phyloP scores from a whole-genome alignment of 2,797 vertebrate genomes.

The Lepidocolaptes lacrymiger region DNA sequence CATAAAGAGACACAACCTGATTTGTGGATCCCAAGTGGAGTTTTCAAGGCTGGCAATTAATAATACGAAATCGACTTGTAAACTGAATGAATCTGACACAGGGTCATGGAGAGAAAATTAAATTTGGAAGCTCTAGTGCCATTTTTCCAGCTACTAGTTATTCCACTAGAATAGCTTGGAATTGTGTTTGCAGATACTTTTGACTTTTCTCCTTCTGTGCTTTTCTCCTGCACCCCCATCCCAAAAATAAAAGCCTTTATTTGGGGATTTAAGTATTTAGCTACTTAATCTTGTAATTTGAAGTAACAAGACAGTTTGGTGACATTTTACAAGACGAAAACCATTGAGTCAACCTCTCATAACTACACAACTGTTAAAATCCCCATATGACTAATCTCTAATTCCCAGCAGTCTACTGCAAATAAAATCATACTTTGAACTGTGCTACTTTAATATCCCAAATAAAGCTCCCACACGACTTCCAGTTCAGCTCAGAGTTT shows the following conservation, averaged over 20 bases:
- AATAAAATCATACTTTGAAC: constrained; percentile 70
- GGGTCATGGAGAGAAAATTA: constrained; percentile 65
- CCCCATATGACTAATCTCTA: constrained; percentile 68
- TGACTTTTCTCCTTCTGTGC: neutral
- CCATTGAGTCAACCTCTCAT: constrained; percentile 64
- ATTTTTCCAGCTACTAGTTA: constrained; percentile 43
- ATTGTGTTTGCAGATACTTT: constrained; percentile 5
- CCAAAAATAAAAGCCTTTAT: neutral
- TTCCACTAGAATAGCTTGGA: neutral
- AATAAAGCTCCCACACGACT: constrained; percentile 53
- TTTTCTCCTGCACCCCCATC: neutral
- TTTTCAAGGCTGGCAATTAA: constrained; percentile 57
- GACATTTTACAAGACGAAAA: constrained; percentile 69
- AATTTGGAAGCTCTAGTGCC: constrained; percentile 25
- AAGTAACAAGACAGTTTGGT: constrained; percentile 67
- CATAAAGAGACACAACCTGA: neutral
- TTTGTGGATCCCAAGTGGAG: constrained; percentile 44
- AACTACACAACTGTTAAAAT: constrained; percentile 69
- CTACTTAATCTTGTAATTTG: constrained; percentile 59
- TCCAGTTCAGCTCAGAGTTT: constrained; percentile 1
- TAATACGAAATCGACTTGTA: constrained; percentile 45
- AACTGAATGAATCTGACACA: constrained; percentile 46
- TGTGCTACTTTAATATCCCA: constrained; percentile 46
- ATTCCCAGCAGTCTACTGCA: constrained; percentile 63
- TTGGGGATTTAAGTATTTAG: constrained; percentile 29